These are phyloP conservation scores for Pegea sp. DNA, from an alignment of 23 tunicate species.

Conservation along the genomic window DNA sequence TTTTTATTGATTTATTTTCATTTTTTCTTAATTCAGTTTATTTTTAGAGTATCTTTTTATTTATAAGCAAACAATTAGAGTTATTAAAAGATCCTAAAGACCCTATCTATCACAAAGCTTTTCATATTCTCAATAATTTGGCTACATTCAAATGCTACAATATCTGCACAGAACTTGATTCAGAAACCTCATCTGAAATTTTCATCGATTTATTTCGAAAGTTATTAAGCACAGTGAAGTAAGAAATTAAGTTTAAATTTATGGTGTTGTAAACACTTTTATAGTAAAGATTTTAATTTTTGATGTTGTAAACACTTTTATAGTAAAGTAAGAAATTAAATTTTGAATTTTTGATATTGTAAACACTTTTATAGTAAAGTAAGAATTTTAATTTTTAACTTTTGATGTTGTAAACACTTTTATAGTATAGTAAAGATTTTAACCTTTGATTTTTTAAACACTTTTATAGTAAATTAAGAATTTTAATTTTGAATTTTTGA, in stretches of 20 bases:
- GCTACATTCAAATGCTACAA: slow-evolving; percentile 55
- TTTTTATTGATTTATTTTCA: not conserved
- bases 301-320: not conserved
- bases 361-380: slow-evolving; percentile 72
- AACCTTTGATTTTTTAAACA: not conserved
- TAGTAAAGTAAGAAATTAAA: not conserved
- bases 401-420: too few relatives aligned
- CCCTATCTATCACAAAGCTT: slow-evolving; percentile 44
- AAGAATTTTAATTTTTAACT: slow-evolving; percentile 5
- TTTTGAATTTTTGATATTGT: not conserved
- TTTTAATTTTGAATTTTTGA: not conserved
- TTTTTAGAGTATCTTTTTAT: slow-evolving; percentile 48
- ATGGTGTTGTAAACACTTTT: too few relatives aligned
- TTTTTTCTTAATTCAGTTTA: too few relatives aligned
- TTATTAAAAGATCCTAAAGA: slow-evolving; percentile 49
- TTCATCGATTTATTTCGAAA: slow-evolving; percentile 40
- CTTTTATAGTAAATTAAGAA: not conserved
- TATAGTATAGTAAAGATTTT: not conserved
- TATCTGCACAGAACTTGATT: slow-evolving; percentile 50
- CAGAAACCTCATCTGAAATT: slow-evolving; percentile 17
- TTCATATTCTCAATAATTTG: slow-evolving; percentile 62
- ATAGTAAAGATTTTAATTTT: not conserved
- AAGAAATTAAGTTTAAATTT: slow-evolving; percentile 5
- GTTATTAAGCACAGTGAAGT: slow-evolving; percentile 66
- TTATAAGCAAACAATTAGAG: slow-evolving; percentile 36